Percentiles rank a stretch among this genome's conserved stretches.
Conservation (phyloP, 2,797 vertebrate species). For the Enteromius unitaeniatus region DNA sequence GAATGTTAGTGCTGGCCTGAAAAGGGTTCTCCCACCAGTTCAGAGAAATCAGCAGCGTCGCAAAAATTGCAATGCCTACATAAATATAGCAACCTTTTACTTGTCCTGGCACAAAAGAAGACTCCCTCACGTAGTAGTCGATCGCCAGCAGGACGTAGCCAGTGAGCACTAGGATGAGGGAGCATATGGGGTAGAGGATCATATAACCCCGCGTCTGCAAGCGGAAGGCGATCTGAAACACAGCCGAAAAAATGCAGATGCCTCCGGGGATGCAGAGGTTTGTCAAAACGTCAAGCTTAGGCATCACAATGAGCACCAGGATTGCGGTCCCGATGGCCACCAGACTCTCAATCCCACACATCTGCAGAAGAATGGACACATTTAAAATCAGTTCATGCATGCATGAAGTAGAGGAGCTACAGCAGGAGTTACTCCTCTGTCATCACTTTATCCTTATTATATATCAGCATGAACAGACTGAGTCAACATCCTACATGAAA, state of each 20-base stretch:
- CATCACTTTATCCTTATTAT: neutral
- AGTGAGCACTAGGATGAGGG: conserved; percentile 65
- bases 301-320: conserved; percentile 81
- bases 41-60: conserved; percentile 76
- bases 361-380: conserved; percentile 64
- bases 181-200: conserved; percentile 80
- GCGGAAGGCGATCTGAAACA: conserved; percentile 74
- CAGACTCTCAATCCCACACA: conserved; percentile 75
- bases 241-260: conserved; percentile 76
- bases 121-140: conserved; percentile 75
- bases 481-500: neutral
- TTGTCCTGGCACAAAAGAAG: conserved; percentile 63
- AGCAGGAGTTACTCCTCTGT: neutral
- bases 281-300: conserved; percentile 80
- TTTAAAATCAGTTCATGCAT: neutral
- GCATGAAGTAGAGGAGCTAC: neutral
- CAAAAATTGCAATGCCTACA: conserved; percentile 74
- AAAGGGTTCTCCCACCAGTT: conserved; percentile 85
- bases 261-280: conserved; percentile 82
- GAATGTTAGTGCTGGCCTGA: conserved; percentile 73
- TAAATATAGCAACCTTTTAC: conserved; percentile 33
- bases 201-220: conserved; percentile 75
- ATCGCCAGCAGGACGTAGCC: conserved; percentile 75
- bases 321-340: conserved; percentile 78
- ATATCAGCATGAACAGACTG: neutral